phyloP scores from a whole-genome alignment of 1,140 invertebrate species.

The Sinella curviseta region DNA sequence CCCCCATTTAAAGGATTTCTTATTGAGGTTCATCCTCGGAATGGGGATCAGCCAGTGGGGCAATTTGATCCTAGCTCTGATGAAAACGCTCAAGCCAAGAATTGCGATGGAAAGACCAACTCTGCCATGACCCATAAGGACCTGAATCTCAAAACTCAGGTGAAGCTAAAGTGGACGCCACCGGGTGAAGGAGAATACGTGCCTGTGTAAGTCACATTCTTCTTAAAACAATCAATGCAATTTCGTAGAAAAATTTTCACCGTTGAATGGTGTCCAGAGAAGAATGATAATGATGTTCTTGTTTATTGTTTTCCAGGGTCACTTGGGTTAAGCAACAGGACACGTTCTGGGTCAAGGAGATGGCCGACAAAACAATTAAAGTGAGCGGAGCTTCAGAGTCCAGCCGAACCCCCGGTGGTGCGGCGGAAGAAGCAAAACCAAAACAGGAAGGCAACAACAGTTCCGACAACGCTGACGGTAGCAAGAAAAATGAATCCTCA shows the following conservation, averaged over 20 bases:
- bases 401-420: not conserved
- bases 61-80: slow-evolving; percentile 55
- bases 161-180: slow-evolving; percentile 50
- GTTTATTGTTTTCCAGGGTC: slow-evolving; percentile 48
- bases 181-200: slow-evolving; percentile 45
- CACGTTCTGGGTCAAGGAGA: slow-evolving; percentile 55
- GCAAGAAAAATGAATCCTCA: not conserved
- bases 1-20: slow-evolving; percentile 30
- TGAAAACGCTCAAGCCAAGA: slow-evolving; percentile 55
- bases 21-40: not conserved
- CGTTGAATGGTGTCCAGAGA: slow-evolving; percentile 24
- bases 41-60: slow-evolving; percentile 56
- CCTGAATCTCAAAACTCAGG: slow-evolving; percentile 56
- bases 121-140: slow-evolving; percentile 3
- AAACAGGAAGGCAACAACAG: not conserved
- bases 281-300: slow-evolving; percentile 33
- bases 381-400: not conserved
- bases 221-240: slow-evolving; percentile 54
- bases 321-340: slow-evolving; percentile 56
- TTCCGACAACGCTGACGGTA: not conserved
- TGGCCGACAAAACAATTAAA: not conserved
- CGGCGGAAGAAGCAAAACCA: not conserved
- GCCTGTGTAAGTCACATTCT: slow-evolving; percentile 47
- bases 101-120: slow-evolving; percentile 55
- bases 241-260: slow-evolving; percentile 44